Evolutionary conservation across 2,113 vertebrate genomes (phyloP).

Genomic region (Calypte anna): DNA sequence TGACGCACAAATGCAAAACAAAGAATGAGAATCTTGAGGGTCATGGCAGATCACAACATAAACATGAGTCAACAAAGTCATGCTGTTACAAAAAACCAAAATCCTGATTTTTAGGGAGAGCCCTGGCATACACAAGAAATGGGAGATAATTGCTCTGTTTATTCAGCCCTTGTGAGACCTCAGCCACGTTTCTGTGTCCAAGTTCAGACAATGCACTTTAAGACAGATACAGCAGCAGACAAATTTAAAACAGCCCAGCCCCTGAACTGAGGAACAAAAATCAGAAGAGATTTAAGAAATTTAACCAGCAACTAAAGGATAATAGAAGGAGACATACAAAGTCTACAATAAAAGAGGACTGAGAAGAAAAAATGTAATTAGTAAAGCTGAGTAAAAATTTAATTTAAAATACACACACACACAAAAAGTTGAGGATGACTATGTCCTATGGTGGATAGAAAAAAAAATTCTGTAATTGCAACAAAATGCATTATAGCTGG

Average conservation of each 20-base stretch:
- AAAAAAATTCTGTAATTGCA: not conserved
- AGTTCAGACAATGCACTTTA: slow-evolving; percentile 21
- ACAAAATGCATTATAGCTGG: not conserved
- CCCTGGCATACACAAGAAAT: not conserved
- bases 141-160: slow-evolving; percentile 14
- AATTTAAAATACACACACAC: not conserved
- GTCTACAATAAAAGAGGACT: not conserved
- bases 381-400: not conserved
- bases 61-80: slow-evolving; percentile 27
- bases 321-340: not conserved
- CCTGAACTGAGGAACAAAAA: not conserved
- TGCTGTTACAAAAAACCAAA: not conserved
- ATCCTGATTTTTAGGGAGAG: slow-evolving; percentile 18
- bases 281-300: not conserved
- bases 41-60: not conserved
- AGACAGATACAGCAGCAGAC: not conserved
- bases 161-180: slow-evolving; percentile 24
- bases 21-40: slow-evolving; percentile 7
- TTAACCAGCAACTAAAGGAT: not conserved
- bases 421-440: not conserved
- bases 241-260: slow-evolving; percentile 13
- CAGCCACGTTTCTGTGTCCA: slow-evolving; percentile 21
- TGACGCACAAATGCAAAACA: slow-evolving; percentile 8
- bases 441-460: not conserved
- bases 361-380: not conserved